Base-by-base conservation (phyloP, 2,888 invertebrate genomes). In the Limnephilus marmoratus region DNA sequence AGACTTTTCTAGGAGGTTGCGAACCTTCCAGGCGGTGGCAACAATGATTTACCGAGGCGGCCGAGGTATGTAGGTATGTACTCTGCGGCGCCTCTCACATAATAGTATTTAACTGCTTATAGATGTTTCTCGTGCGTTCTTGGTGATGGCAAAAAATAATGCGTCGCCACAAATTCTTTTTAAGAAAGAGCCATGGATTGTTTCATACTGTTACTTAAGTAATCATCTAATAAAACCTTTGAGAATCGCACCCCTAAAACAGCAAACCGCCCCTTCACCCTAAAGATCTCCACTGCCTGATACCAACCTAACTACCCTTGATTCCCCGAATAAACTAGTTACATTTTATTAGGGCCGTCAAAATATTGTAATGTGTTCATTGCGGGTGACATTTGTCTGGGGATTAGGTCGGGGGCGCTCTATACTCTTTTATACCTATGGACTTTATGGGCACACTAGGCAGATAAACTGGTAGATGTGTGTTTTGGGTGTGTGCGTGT, bases 311-410 rank as follows among this genome's bases (percentile, higher is more conserved):
- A 90, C 85, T 85, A 85, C 81, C 49, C 81, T 91, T 91, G 91
- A 91, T 87, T 31, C 87, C 18, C 91, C 90, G 91, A 82, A 85
- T 92, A 90, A 93, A 93, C 92, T 91, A 89, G 92, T 91, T 91
- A 90, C 93, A 92, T 93, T 91, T 93, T 93, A 93, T 93, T 93
- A 93, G 93, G 82, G 90, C 49, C 90, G 92, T 93, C 93, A 92
- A 93, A 93, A 93, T 90, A 93, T 90, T 92, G 93, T 92, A 93
- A 93, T 85, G 91, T 92, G 90, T 93, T 93, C 90, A 93, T 93
- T 80, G 80, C 37, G 88, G 88, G 88, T 80, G 88, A 88, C 88
- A 68, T 88, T 80, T 68, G 88, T 45, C 29, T 29, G 45, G 86
- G 86, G 86, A 83, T 83, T 83, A 83, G 83, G 34, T 9, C 37